Evolutionary conservation across 2,797 vertebrate genomes (phyloP), one percentile per base, ranked within the genome.

Genomic region (Allobates femoralis): DNA sequence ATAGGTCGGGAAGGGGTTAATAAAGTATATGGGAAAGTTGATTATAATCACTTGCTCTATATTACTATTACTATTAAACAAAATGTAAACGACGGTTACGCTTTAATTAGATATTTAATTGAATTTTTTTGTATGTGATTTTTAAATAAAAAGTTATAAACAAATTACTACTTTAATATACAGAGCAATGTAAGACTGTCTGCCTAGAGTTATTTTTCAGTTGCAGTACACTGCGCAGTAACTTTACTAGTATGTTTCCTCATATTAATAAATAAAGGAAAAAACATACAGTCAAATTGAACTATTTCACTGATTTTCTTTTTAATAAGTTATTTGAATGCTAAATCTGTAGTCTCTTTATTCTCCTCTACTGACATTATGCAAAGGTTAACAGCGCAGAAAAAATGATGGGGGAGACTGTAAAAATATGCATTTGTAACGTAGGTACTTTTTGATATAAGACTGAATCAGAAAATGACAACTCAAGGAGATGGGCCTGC

Each of bases 381-480:
- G 41, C 50, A 76, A 18, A 76, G 46, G 74, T 76, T 76, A 76
- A 53, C 46, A 76, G 53, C 53, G 74, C 74, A 76, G 15, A 76
- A 19, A 53, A 51, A 18, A 76, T 50, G 37, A 74, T 50, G 41
- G 71, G 30, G 71, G 41, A 74, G 41, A 74, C 41, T 50, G 71
- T 74, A 74, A 46, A 74, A 74, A 41, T 50, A 74, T 74, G 69
- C 37, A 73, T 73, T 50, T 46, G 69, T 73, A 50, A 50, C 37
- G 21, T 73, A 46, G 37, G 37, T 74, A 74, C 23, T 74, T 74
- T 74, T 46, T 74, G 71, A 74, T 46, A 50, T 50, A 46, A 5
- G 12, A 50, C 71, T 74, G 71, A 74, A 74, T 74, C 71, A 50
- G 71, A 74, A 74, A 74, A 74, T 74, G 71, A 74, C 71, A 74